A percentile compares a stretch with the other conserved stretches of the same genome.
phyloP scores from a whole-genome alignment of 2,113 vertebrate genomes.

The Upupa epops region DNA sequence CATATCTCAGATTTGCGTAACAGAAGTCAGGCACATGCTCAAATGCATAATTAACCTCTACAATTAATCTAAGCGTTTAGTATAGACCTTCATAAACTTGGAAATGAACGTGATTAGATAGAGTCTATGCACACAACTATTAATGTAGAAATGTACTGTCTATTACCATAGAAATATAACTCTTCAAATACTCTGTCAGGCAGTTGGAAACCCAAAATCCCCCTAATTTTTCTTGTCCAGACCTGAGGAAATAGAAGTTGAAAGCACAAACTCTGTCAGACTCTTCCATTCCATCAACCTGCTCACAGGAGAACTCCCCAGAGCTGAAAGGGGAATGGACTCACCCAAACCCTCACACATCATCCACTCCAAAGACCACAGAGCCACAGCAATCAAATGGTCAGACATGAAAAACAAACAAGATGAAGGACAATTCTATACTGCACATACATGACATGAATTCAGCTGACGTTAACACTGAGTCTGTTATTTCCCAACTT shows the following conservation, averaged over 20 bases:
- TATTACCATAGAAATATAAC: background rate
- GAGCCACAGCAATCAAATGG: background rate
- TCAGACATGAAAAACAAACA: background rate
- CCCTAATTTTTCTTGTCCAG: background rate
- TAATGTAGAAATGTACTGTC: background rate
- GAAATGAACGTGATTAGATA: background rate
- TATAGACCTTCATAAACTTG: background rate
- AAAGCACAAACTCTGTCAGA: background rate
- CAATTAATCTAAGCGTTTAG: background rate
- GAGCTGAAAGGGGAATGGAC: background rate
- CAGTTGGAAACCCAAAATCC: background rate
- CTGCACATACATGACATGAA: background rate
- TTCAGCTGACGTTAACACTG: background rate
- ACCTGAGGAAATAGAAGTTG: background rate
- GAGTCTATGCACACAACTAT: background rate
- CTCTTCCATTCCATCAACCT: background rate
- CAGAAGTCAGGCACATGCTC: background rate
- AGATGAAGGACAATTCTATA: background rate
- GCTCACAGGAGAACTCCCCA: background rate
- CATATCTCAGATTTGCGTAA: background rate
- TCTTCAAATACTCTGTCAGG: background rate
- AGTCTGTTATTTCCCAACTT: background rate
- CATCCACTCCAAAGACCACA: background rate
- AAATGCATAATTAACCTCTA: background rate
- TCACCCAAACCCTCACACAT: background rate